Evolutionary conservation across 2,888 invertebrate species (phyloP).

Genomic region (Drosophila trichaetosa): DNA sequence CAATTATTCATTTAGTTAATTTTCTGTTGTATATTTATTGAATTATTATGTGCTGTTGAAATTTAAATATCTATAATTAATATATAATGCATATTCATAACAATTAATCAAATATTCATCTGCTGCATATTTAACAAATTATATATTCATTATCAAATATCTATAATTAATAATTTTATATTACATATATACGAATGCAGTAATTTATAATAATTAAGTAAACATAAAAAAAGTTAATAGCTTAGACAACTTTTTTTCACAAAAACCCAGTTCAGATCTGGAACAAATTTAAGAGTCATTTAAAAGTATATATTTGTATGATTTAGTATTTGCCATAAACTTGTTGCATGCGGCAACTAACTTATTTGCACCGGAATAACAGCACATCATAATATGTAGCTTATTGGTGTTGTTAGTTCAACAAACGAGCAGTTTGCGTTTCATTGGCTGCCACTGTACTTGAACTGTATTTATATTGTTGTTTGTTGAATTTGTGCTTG

Average conservation of each 20-base stretch:
- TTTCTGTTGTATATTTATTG: background rate
- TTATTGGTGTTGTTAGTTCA: background rate
- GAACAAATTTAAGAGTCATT: background rate
- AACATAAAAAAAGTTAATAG: background rate
- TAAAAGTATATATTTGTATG: background rate
- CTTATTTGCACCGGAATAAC: background rate
- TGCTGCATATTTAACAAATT: no score
- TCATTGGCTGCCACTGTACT: conserved; percentile 46
- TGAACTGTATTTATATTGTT: conserved; percentile 40
- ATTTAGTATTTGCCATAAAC: background rate
- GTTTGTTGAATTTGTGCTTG: conserved; percentile 43
- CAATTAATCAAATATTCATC: background rate
- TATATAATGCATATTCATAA: background rate
- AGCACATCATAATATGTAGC: background rate
- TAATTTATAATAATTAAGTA: background rate
- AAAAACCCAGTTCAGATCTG: background rate
- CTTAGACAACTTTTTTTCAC: background rate
- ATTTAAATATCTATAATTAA: background rate
- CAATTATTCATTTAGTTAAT: background rate
- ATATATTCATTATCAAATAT: background rate
- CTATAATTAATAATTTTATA: background rate
- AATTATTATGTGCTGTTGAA: no score
- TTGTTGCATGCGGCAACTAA: background rate
- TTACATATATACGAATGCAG: background rate
- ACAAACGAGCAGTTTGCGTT: background rate